Percentiles rank a stretch among this genome's conserved stretches.
phyloP scores from a whole-genome alignment of 2,113 vertebrate species.

The Megaceryle torquata region DNA sequence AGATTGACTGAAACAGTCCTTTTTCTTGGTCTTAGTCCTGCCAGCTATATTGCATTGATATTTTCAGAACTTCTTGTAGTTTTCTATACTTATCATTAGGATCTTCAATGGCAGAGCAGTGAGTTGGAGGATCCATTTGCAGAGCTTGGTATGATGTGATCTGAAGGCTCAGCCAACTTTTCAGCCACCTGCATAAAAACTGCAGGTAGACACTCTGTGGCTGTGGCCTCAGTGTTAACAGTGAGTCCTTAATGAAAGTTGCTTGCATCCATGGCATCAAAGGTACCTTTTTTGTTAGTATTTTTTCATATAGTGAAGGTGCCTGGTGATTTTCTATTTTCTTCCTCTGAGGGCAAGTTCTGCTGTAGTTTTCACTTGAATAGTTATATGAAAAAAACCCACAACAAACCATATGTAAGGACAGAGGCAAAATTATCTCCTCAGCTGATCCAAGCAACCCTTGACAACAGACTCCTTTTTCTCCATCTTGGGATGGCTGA shows the following conservation, averaged over 20 bases:
- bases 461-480: background rate
- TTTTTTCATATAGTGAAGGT: background rate
- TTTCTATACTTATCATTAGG: background rate
- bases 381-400: background rate
- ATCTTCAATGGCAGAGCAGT: rapidly evolving
- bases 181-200: background rate
- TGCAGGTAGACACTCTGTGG: background rate
- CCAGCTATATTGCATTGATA: background rate
- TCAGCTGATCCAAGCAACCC: background rate
- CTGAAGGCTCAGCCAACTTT: background rate
- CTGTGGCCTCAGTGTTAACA: background rate
- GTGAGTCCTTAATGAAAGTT: background rate
- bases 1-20: background rate
- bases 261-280: background rate
- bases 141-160: background rate
- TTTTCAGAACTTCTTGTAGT: background rate
- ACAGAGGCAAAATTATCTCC: slow-evolving; percentile 2
- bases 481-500: background rate
- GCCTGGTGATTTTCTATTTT: background rate
- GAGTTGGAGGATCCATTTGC: background rate
- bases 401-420: background rate
- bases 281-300: background rate
- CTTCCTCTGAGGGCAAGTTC: background rate
- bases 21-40: background rate
- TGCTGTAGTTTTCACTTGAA: background rate